phyloP scores from a whole-genome alignment of 2,113 vertebrate genomes.

The Labrus mixtus region DNA sequence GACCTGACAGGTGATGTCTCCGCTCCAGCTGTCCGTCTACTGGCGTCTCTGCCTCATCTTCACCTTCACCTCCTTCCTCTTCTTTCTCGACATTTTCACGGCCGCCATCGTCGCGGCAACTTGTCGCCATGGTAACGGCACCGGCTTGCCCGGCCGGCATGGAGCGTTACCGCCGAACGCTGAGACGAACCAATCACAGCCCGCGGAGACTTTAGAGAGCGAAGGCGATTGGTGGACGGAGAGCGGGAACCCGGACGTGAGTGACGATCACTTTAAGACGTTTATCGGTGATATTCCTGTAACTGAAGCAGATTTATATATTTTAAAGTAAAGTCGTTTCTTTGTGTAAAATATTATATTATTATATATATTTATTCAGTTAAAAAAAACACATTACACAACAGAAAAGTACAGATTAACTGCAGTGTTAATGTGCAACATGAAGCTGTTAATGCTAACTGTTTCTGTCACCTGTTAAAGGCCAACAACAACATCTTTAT shows the following conservation, averaged over 20 bases:
- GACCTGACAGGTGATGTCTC: conserved; percentile 40
- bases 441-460: not conserved
- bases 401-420: not conserved
- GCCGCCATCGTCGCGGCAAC: not conserved
- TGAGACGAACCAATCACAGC: conserved; percentile 50
- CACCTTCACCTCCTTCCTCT: conserved; percentile 69
- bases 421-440: conserved; percentile 14
- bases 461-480: not conserved
- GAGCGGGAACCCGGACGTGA: conserved; percentile 36
- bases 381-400: no score
- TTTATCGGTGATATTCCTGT: no score
- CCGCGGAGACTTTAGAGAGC: not conserved
- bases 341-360: no score
- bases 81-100: conserved; percentile 73
- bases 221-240: conserved; percentile 38
- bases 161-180: not conserved
- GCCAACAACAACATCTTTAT: no score
- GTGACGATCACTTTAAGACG: conserved; percentile 2
- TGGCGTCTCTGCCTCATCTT: conserved; percentile 70
- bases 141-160: fast-evolving
- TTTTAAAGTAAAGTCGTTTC: no score
- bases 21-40: conserved; percentile 74
- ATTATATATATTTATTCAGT: no score
- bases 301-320: no score
- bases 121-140: conserved; percentile 51